Conservation (phyloP, 2,888 invertebrate genomes). For the Drosophila nr. perissopoda region DNA sequence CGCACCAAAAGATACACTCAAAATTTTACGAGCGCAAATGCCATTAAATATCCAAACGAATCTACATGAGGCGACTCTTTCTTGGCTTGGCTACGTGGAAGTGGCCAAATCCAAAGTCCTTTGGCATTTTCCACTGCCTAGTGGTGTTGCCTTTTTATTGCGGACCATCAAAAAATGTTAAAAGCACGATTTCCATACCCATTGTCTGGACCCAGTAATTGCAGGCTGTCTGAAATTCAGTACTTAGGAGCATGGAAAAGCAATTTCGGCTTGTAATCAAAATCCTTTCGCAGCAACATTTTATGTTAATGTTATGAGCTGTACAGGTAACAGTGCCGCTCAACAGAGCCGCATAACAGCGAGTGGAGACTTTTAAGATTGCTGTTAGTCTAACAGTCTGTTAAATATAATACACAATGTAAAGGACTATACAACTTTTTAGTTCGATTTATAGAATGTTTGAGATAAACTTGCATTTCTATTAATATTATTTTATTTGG, state of each 20-base stretch:
- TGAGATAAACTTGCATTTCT: neutral
- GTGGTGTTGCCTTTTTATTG: slow-evolving; percentile 60
- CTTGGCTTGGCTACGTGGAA: slow-evolving; percentile 60
- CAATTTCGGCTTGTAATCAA: slow-evolving; percentile 26
- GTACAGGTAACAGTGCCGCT: slow-evolving; percentile 1
- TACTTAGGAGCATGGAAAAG: slow-evolving; percentile 13
- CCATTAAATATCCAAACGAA: slow-evolving; percentile 72
- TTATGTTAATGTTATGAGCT: slow-evolving; percentile 17
- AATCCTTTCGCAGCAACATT: slow-evolving; percentile 11
- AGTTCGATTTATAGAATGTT: neutral
- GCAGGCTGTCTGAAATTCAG: slow-evolving; percentile 39
- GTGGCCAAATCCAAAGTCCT: slow-evolving; percentile 30
- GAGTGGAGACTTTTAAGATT: slow-evolving; percentile 62
- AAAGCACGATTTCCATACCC: slow-evolving; percentile 60
- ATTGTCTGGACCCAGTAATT: slow-evolving; percentile 66
- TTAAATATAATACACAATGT: neutral
- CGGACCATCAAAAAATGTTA: slow-evolving; percentile 66
- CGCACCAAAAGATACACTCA: slow-evolving; percentile 62
- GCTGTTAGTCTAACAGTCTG: slow-evolving; percentile 5
- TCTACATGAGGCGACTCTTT: slow-evolving; percentile 59
- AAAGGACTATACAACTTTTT: neutral
- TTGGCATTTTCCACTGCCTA: slow-evolving; percentile 24
- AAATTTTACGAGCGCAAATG: slow-evolving; percentile 71
- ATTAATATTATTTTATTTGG: neutral
- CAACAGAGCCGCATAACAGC: neutral